phyloP scores from a whole-genome alignment of 1,140 invertebrate species.

The Nasonia giraulti region DNA sequence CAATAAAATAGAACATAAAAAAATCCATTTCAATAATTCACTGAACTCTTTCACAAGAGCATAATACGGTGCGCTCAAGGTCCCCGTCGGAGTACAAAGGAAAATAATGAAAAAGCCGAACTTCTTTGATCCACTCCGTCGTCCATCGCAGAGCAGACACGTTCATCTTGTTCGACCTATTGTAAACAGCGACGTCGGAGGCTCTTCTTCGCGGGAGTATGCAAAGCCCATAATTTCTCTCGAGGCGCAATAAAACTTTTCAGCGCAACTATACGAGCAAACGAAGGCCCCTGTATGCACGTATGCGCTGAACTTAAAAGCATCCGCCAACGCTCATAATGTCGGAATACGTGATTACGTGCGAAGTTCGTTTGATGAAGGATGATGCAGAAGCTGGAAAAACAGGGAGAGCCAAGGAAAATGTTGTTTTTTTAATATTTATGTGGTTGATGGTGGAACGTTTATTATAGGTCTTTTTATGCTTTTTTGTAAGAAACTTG shows the following conservation, averaged over 20 bases:
- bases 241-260: background rate
- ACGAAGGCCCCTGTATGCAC: background rate
- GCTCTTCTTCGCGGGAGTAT: background rate
- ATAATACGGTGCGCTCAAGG: background rate
- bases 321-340: background rate
- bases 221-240: conserved; percentile 15
- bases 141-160: background rate
- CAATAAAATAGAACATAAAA: background rate
- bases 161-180: background rate
- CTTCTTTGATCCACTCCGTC: background rate
- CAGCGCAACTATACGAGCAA: background rate
- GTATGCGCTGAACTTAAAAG: conserved; percentile 5
- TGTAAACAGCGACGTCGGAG: conserved; percentile 11
- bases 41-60: background rate
- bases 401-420: background rate
- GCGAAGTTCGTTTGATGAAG: background rate
- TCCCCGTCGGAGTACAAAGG: background rate
- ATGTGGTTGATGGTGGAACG: too few relatives aligned
- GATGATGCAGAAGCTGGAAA: background rate
- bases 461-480: too few relatives aligned
- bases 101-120: conserved; percentile 1
- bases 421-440: too few relatives aligned
- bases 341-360: background rate
- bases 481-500: too few relatives aligned
- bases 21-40: background rate